Evolutionary conservation across 2,113 vertebrate species (phyloP).

Genomic region (Rafetus swinhoei): DNA sequence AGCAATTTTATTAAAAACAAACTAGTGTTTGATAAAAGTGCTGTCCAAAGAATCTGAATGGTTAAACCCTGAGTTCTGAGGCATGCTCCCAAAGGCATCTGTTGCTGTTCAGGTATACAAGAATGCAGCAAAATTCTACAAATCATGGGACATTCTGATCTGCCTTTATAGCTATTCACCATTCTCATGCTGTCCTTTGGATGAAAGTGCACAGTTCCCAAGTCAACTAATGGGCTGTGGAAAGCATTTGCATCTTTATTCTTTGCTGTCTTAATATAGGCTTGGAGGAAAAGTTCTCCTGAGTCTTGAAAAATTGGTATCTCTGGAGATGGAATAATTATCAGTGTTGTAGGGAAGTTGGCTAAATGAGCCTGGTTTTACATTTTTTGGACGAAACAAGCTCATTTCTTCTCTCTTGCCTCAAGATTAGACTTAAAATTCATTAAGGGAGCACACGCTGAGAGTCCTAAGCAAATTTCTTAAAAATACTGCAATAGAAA

Average conservation of each 20-base stretch:
- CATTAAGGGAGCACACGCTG: not conserved
- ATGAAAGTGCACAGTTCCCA: not conserved
- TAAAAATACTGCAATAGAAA: not conserved
- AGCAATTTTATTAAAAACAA: not conserved
- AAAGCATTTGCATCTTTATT: not conserved
- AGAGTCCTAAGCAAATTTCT: not conserved
- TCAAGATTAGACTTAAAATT: not conserved
- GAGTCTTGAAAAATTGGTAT: not conserved
- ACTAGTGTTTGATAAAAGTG: not conserved
- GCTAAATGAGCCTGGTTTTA: not conserved
- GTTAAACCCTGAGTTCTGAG: not conserved
- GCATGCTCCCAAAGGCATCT: not conserved
- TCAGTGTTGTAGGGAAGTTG: not conserved
- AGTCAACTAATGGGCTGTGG: not conserved
- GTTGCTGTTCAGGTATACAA: not conserved
- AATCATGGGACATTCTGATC: not conserved
- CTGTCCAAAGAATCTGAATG: not conserved
- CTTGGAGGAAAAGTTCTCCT: not conserved
- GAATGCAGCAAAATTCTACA: not conserved
- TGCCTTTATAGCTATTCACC: not conserved
- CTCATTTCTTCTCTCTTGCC: not conserved
- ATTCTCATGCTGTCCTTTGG: not conserved
- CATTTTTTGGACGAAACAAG: not conserved
- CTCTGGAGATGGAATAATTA: not conserved
- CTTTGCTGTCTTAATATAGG: not conserved